A percentile compares a stretch with the other conserved stretches of the same genome.
phyloP scores from a whole-genome alignment of 2,113 vertebrate genomes.

The Engraulis encrasicolus region DNA sequence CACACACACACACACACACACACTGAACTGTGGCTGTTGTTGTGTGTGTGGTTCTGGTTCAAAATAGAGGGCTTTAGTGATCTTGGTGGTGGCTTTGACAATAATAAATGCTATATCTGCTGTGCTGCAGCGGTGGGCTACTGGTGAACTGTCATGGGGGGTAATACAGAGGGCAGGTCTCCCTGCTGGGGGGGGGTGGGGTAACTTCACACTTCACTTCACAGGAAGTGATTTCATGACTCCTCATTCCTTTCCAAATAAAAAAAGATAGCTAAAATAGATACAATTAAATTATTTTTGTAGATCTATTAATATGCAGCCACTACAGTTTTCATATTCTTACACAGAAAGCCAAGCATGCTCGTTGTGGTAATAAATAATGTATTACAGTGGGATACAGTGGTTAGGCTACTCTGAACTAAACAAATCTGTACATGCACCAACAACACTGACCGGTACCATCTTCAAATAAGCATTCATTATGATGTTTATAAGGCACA shows the following conservation, averaged over 20 bases:
- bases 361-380: background rate
- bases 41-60: no score
- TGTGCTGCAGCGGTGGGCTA: background rate
- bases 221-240: background rate
- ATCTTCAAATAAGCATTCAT: background rate
- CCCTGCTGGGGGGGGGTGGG: background rate
- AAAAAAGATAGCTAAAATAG: background rate
- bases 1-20: no score
- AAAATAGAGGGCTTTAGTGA: background rate
- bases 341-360: background rate
- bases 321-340: no score
- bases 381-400: background rate
- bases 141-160: background rate
- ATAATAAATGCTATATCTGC: background rate
- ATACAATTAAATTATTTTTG: background rate
- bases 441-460: background rate
- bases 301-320: background rate
- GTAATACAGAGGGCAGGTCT: background rate
- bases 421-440: background rate
- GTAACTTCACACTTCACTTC: background rate
- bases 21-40: no score
- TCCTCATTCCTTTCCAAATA: background rate
- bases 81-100: constrained; percentile 3
- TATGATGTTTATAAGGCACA: background rate
- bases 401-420: background rate